Evolutionary conservation across 2,888 invertebrate genomes (phyloP).

Genomic region (Tortrix viridana): DNA sequence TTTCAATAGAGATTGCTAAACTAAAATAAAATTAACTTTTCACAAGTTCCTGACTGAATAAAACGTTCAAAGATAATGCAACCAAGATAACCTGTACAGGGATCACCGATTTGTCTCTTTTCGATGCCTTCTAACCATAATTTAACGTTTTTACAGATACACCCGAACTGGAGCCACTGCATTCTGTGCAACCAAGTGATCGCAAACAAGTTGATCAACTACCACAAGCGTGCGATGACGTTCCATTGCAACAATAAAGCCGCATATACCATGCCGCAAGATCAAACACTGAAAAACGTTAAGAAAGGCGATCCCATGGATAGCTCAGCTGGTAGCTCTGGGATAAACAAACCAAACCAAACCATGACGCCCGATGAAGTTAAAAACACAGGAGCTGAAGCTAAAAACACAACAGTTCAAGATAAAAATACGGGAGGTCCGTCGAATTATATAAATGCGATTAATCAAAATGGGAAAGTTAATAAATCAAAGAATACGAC

Average conservation of each 20-base stretch:
- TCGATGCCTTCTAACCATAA: no score
- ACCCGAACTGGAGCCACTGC: constrained; percentile 14
- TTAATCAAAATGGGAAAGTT: not conserved
- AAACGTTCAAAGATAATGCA: no score
- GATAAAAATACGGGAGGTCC: not conserved
- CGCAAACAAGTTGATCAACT: not conserved
- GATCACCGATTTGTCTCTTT: no score
- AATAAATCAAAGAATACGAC: not conserved
- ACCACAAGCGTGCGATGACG: constrained; percentile 1
- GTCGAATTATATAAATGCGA: not conserved
- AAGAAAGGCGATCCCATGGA: not conserved
- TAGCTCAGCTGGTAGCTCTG: not conserved
- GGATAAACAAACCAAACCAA: not conserved
- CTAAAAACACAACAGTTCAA: not conserved
- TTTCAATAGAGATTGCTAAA: no score
- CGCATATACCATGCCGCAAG: not conserved
- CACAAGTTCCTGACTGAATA: no score
- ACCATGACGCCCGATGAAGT: not conserved
- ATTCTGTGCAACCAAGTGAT: constrained; percentile 15
- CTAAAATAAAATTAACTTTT: no score
- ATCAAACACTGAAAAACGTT: not conserved
- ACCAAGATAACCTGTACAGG: no score
- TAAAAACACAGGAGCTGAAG: not conserved
- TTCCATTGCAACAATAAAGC: constrained; percentile 3
- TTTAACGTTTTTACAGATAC: constrained; percentile 1